A percentile compares a stretch with the other conserved stretches of the same genome.
Conservation (phyloP, 1,140 invertebrate genomes). For the Meteorus sp. region DNA sequence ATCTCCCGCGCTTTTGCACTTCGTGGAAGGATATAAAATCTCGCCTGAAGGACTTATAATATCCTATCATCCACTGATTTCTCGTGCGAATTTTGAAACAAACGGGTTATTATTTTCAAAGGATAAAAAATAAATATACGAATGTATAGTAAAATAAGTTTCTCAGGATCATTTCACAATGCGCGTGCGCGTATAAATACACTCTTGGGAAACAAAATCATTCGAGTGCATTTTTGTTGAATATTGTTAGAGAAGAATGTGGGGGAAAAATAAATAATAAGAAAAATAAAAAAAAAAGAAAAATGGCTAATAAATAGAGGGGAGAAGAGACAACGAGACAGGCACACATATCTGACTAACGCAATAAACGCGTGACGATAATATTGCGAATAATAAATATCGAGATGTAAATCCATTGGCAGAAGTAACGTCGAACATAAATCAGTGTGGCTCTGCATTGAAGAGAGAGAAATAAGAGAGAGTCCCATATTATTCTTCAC, state of each 20-base stretch:
- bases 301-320: no score
- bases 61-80: conserved; percentile 21
- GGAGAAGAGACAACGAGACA: background rate
- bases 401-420: conserved; percentile 60
- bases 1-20: conserved; percentile 5
- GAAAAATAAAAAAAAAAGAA: background rate
- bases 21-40: conserved; percentile 19
- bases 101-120: background rate
- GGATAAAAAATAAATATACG: background rate
- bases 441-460: conserved; percentile 43
- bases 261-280: background rate
- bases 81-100: conserved; percentile 10
- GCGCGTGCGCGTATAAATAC: background rate
- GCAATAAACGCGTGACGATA: conserved; percentile 57
- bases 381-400: conserved; percentile 61
- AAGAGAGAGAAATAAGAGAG: no score
- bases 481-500: conserved; percentile 11
- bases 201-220: conserved; percentile 3
- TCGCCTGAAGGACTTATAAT: conserved; percentile 14
- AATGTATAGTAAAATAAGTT: background rate
- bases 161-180: background rate
- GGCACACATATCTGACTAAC: conserved; percentile 36
- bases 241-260: background rate
- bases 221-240: no score
- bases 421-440: conserved; percentile 57